These are phyloP conservation scores for Lepidonotus clava DNA, from an alignment of 2,888 invertebrate genomes.

Conservation along the genomic window DNA sequence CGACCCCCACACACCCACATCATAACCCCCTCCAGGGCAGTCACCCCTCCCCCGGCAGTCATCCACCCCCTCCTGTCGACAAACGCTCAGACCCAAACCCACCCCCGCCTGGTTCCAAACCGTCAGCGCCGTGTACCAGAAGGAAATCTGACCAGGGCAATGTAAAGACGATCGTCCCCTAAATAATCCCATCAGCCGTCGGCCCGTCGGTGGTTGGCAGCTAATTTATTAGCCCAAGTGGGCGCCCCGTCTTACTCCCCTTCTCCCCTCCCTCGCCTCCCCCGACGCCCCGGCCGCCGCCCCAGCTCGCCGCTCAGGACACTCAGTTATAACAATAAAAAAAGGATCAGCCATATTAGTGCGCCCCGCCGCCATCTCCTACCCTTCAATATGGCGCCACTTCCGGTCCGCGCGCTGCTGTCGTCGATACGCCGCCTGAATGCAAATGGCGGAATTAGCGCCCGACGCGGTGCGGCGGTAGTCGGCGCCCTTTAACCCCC, in stretches of 20 bases:
- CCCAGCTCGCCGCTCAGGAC: background rate
- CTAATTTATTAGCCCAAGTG: slow-evolving; percentile 5
- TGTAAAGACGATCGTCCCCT: background rate
- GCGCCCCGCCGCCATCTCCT: background rate
- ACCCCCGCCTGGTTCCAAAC: background rate
- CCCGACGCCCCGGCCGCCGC: background rate
- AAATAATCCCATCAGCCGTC: slow-evolving; percentile 13
- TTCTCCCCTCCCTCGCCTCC: background rate
- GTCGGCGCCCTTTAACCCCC: too few species aligned
- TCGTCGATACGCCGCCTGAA: too few species aligned
- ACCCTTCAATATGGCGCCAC: too few species aligned
- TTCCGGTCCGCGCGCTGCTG: too few species aligned
- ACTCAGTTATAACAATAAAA: background rate
- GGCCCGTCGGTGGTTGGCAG: background rate
- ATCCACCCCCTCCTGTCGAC: too few species aligned
- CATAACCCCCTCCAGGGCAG: background rate
- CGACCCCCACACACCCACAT: background rate
- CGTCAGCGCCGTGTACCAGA: background rate
- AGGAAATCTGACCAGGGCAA: background rate
- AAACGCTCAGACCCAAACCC: background rate
- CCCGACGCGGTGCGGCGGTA: too few species aligned
- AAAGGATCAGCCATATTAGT: background rate
- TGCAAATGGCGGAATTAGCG: too few species aligned
- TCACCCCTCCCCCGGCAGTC: background rate
- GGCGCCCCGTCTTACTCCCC: background rate